Base-by-base conservation (phyloP, 2,113 vertebrate genomes). In the Helogale parvula region DNA sequence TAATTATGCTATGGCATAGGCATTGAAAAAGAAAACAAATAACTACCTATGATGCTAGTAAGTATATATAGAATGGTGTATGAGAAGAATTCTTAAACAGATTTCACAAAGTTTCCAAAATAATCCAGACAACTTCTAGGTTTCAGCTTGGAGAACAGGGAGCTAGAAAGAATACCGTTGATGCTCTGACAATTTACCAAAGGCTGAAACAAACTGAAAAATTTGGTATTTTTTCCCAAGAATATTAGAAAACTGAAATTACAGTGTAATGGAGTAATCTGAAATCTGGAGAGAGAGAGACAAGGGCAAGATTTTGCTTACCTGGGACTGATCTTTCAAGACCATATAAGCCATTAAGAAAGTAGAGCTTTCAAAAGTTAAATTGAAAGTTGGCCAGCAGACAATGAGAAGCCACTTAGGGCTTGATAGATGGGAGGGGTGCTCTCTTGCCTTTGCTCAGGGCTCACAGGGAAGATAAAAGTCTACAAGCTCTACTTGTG, bases 371-470 rank as follows among this genome's bases (percentile, higher is more conserved):
- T 79, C 69, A 60, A 57, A 33, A 16, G 5, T n/a, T 76, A 86
- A 72, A 52, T 33, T 86, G 45, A 81, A 52, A 2, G 9, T 33
- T 71, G 25, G 7, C 65, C 60, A 17, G 3, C 17, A 31, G 41
- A 52, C 54, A 2, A 52, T 4, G 8, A 45, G 25, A 80, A 76
- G 17, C 16, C 1, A 33, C 17, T 54, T 41, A 35, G 19, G 21
- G 16, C 10, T 4, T 7, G 9, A 19, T 41, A 33, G 7, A 7
- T 6, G 19, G 3, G 19, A n/a, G 4, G 63, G n/a, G 7, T 1
- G 17, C 6, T 29, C 5, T 77, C 23, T 29, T 93, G 4, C 21
- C 29, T 13, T 29, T 89, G 2, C 15, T 31, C 21, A 38, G 1
- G 10, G 16, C 21, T 83, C 29, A 25, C 14, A 90, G 21, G 29